Evolutionary conservation across 1,140 invertebrate species (phyloP).

Genomic region (Halictus rubicundus): DNA sequence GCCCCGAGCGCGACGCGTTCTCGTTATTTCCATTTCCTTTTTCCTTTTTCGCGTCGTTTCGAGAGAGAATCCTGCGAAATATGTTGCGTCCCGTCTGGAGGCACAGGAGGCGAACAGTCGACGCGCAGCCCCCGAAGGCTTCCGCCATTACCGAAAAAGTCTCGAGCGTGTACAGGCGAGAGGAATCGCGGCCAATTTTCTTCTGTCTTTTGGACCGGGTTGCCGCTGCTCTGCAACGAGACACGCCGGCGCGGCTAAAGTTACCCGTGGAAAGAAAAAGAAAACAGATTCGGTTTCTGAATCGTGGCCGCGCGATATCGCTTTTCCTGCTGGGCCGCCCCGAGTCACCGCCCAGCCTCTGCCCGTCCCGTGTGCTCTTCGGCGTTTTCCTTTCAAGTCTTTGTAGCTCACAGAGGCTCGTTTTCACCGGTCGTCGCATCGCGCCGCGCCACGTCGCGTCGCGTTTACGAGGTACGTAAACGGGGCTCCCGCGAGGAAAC

Average conservation of each 20-base stretch:
- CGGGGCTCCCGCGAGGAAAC: constrained; percentile 31
- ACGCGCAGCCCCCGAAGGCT: background rate
- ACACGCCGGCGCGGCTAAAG: background rate
- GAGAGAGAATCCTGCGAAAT: no score
- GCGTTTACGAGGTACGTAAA: constrained; percentile 48
- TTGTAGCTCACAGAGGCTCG: constrained; percentile 41
- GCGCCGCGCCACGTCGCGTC: constrained; percentile 40
- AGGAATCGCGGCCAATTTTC: background rate
- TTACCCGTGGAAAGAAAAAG: background rate
- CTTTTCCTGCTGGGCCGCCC: constrained; percentile 24
- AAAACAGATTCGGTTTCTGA: constrained; percentile 3
- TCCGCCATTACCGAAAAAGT: background rate
- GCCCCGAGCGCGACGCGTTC: background rate
- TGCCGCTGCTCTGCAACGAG: no score
- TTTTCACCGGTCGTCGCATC: constrained; percentile 46
- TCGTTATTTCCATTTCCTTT: constrained; percentile 7
- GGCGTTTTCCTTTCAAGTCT: constrained; percentile 53
- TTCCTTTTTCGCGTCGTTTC: background rate
- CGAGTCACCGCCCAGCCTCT: background rate
- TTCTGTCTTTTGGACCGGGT: no score
- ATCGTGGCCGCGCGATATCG: background rate
- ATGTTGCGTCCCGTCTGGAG: no score
- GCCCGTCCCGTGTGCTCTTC: constrained; percentile 15
- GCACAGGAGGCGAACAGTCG: no score
- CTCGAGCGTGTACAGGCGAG: no score